Base-by-base conservation (phyloP, 2,888 invertebrate genomes). In the Ormyrus pomaceus region DNA sequence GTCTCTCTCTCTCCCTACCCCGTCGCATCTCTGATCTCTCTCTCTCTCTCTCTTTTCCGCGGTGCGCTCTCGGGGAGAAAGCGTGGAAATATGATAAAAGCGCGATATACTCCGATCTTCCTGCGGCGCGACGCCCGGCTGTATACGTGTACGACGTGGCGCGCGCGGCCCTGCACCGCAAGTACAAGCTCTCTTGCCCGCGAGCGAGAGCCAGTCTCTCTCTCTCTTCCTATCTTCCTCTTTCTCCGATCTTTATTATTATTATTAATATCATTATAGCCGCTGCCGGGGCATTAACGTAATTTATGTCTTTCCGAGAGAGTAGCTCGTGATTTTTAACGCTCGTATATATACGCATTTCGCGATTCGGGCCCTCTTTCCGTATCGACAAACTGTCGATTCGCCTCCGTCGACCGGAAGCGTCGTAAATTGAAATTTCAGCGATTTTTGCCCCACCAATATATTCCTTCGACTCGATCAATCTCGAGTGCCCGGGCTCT, bases 21-120 rank as follows among this genome's bases (percentile, higher is more conserved):
- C 3, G 34, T 34, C 34, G 34, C 34, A 34, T 34, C 34, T 34
- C 34, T 3, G 34, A 34, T 66, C 80, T 76, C 82, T 77, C 80
- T 80, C 77, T 81, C 51, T 59, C 59, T 56, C 50, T 53, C 59
- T 59, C 34, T 66, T 11, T 53, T 19, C 6, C 53, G 13, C 7
- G 46, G 34, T 4, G 34, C 71, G 62, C 62, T 64, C 62, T 64
- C 58, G 65, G 69, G 79, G 71, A 80, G 82, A 83, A 85, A 84
- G 81, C 76, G 61, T 76, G 76, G 68, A 76, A 76, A 61, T 76
- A 69, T 69, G 76, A 76, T 76, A 62, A 69, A 65, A 76, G 56
- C 65, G 48, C 64, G 72, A 72, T 72, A 62, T 62, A n/a, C 45
- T 55, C 64, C 53, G 34, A 46, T 71, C 45, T 64, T 73, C 61